Percentiles rank a stretch among this genome's conserved stretches.
Conservation (phyloP, 2,888 invertebrate genomes). For the Tuta absoluta region DNA sequence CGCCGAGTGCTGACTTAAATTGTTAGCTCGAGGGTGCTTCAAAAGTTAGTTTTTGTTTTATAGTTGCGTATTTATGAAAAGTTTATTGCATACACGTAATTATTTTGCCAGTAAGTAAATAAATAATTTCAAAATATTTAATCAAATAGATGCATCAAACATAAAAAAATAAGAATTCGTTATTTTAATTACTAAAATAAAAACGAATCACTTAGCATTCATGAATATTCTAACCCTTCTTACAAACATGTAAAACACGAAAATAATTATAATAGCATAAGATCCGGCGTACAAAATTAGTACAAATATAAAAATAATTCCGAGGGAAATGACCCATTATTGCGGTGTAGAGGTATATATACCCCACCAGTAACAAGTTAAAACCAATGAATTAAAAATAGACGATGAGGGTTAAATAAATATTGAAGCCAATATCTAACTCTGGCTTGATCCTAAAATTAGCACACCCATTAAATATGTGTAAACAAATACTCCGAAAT, state of each 20-base stretch:
- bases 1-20: constrained; percentile 13
- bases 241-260: constrained; percentile 31
- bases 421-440: too few relatives aligned
- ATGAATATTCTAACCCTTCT: constrained; percentile 28
- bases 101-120: too few relatives aligned
- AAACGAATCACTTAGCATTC: not conserved
- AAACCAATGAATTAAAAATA: too few relatives aligned
- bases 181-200: not conserved
- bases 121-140: too few relatives aligned
- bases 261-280: constrained; percentile 51
- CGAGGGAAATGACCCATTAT: constrained; percentile 70
- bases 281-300: constrained; percentile 64
- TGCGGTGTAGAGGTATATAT: too few relatives aligned
- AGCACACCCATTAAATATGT: too few relatives aligned
- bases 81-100: too few relatives aligned
- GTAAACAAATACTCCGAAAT: too few relatives aligned
- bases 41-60: not conserved
- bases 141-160: too few relatives aligned
- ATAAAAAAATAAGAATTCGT: not conserved
- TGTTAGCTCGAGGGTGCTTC: constrained; percentile 17
- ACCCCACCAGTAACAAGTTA: constrained; percentile 29
- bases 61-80: not conserved
- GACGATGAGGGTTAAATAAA: too few relatives aligned
- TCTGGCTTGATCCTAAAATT: too few relatives aligned
- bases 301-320: constrained; percentile 70